phyloP scores from a whole-genome alignment of 1,140 invertebrate genomes.

The Megathymus violae region DNA sequence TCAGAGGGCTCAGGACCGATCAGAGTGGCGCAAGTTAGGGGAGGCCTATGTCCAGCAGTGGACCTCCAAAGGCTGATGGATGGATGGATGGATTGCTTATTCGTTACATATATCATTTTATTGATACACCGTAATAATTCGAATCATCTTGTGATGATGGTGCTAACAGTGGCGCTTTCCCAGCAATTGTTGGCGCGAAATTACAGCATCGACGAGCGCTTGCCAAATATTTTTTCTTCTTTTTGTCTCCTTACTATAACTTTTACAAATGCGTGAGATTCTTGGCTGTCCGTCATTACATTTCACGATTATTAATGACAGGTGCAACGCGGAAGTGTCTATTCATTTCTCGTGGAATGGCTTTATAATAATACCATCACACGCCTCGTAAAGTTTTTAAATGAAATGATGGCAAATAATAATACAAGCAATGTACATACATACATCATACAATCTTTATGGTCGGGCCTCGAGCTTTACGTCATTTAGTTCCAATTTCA shows the following conservation, averaged over 20 bases:
- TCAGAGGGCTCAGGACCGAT: no score
- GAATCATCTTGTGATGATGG: slow-evolving; percentile 48
- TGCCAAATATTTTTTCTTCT: slow-evolving; percentile 72
- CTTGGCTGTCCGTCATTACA: slow-evolving; percentile 55
- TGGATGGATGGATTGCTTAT: no score
- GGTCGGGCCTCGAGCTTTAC: slow-evolving; percentile 56
- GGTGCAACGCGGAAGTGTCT: slow-evolving; percentile 45
- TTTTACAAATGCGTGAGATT: slow-evolving; percentile 58
- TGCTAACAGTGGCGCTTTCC: slow-evolving; percentile 61
- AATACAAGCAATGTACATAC: slow-evolving; percentile 46
- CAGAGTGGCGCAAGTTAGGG: no score
- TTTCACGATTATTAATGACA: slow-evolving; percentile 48
- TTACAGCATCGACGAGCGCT: slow-evolving; percentile 54
- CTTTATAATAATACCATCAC: slow-evolving; percentile 18
- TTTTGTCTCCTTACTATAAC: slow-evolving; percentile 56
- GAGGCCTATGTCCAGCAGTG: no score
- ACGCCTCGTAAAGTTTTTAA: slow-evolving; percentile 23
- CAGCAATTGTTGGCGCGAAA: slow-evolving; percentile 46
- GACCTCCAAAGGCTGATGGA: no score
- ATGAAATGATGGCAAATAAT: slow-evolving; percentile 50
- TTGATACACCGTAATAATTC: slow-evolving; percentile 58
- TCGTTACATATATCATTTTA: slow-evolving; percentile 45
- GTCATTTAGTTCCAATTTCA: slow-evolving; percentile 67
- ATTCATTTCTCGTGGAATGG: slow-evolving; percentile 28
- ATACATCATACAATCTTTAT: slow-evolving; percentile 55